phyloP scores from a whole-genome alignment of 2,797 vertebrate species.

The Pipistrellus nathusii region DNA sequence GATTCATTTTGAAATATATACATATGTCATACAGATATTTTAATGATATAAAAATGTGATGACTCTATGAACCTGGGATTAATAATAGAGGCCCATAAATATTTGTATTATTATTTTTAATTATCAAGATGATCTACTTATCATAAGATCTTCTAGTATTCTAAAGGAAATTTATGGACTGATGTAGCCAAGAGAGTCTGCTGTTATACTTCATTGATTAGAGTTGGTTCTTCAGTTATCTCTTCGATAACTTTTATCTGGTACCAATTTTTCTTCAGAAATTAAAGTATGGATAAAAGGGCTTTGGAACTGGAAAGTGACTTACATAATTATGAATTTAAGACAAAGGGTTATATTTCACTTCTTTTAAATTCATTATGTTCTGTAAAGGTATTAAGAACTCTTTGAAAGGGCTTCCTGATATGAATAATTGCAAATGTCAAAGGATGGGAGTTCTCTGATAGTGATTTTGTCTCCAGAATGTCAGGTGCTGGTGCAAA shows the following conservation, averaged over 20 bases:
- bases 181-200: not conserved
- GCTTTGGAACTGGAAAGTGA: not conserved
- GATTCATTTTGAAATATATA: not conserved
- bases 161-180: not conserved
- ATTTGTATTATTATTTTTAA: not conserved
- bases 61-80: not conserved
- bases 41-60: not conserved
- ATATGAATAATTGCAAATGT: constrained; percentile 73
- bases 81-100: not conserved
- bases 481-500: constrained; percentile 70
- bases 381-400: constrained; percentile 57
- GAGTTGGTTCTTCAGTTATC: not conserved
- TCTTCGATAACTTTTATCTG: not conserved
- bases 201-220: not conserved
- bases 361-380: constrained; percentile 39
- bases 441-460: constrained; percentile 56
- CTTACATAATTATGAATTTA: constrained; percentile 63
- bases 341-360: constrained; percentile 48
- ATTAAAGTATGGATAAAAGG: not conserved
- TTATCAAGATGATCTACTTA: not conserved
- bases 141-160: not conserved
- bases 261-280: constrained; percentile 24
- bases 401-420: constrained; percentile 52
- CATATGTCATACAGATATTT: not conserved
- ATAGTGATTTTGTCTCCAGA: constrained; percentile 64